Conservation (phyloP, 1,140 invertebrate genomes). For the Agrypnia vestita region DNA sequence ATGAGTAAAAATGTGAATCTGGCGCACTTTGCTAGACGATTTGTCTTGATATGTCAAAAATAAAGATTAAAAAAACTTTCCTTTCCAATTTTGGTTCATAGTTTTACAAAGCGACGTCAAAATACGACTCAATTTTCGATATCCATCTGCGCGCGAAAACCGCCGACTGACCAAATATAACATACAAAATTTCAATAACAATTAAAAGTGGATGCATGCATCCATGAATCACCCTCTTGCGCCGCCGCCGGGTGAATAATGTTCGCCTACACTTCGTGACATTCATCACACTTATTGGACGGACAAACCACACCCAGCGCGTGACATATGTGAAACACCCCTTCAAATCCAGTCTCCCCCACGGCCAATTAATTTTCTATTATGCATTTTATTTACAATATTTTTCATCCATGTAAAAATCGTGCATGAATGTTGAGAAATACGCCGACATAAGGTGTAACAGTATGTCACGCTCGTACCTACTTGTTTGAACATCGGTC, state of each 20-base stretch:
- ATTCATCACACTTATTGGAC: slow-evolving; percentile 45
- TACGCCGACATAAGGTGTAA: slow-evolving; percentile 5
- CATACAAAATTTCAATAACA: slow-evolving; percentile 11
- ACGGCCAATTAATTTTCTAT: slow-evolving; percentile 43
- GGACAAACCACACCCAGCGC: slow-evolving; percentile 21
- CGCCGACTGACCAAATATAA: slow-evolving; percentile 10
- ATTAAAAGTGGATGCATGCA: slow-evolving; percentile 18
- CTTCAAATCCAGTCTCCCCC: slow-evolving; percentile 1
- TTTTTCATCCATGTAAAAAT: slow-evolving; percentile 2
- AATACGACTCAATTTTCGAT: too few species aligned
- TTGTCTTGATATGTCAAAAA: too few species aligned
- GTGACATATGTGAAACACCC: slow-evolving; percentile 1
- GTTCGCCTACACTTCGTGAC: slow-evolving; percentile 21
- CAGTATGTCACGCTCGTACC: background rate
- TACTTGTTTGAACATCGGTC: background rate
- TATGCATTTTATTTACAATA: slow-evolving; percentile 27
- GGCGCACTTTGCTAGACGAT: too few species aligned
- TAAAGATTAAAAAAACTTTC: too few species aligned
- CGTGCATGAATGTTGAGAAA: slow-evolving; percentile 21
- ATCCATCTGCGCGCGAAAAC: background rate
- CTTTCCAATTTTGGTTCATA: too few species aligned
- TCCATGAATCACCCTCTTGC: slow-evolving; percentile 2
- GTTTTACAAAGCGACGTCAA: too few species aligned
- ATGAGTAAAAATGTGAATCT: too few species aligned
- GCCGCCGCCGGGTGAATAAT: slow-evolving; percentile 9